Conservation (phyloP, 2,113 vertebrate species). For the Regulus satrapa region DNA sequence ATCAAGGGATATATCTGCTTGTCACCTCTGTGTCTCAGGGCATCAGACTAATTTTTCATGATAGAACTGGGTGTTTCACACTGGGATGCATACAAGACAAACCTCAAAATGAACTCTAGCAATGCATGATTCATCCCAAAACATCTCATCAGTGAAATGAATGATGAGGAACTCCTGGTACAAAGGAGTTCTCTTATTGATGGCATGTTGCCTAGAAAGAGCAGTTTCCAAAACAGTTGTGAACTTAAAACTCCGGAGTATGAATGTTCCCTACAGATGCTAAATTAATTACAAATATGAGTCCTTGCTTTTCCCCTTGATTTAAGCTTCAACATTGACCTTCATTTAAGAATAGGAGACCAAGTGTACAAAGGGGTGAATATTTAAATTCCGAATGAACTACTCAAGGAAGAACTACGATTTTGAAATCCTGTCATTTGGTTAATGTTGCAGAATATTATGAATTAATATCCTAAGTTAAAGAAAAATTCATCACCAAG, state of each 20-base stretch:
- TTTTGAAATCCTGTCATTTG: not conserved
- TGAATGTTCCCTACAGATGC: not conserved
- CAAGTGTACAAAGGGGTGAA: not conserved
- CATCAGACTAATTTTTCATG: not conserved
- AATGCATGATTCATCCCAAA: not conserved
- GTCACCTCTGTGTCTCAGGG: not conserved
- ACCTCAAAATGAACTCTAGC: not conserved
- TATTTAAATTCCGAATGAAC: not conserved
- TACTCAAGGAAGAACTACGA: not conserved
- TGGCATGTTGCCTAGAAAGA: not conserved
- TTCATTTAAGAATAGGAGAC: not conserved
- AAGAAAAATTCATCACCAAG: not conserved
- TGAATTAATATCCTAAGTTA: not conserved
- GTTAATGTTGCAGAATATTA: not conserved
- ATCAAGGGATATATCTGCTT: not conserved
- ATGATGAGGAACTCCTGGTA: not conserved
- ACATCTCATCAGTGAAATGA: not conserved
- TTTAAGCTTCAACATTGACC: not conserved
- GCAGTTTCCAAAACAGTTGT: not conserved
- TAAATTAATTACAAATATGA: not conserved
- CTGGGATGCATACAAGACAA: not conserved
- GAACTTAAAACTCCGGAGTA: not conserved
- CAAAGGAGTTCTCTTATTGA: not conserved
- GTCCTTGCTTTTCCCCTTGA: not conserved
- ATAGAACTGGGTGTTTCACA: not conserved